Evolutionary conservation across 2,888 invertebrate genomes (phyloP), one percentile per base, ranked within the genome.

Genomic region (Andrena praecox): DNA sequence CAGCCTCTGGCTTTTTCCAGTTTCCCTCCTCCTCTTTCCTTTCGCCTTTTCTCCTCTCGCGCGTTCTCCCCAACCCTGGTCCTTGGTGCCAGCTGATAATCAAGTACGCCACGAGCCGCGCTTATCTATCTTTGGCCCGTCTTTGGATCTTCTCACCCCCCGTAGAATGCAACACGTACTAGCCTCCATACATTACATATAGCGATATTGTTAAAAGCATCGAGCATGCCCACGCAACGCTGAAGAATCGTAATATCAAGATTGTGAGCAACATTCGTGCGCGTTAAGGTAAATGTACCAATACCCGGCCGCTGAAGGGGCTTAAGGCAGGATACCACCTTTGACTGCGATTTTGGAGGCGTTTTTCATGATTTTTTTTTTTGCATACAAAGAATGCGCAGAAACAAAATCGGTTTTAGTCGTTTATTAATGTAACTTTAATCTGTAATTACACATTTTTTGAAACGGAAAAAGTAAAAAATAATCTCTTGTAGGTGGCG

Each of bases 1-100:
- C 80, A 85, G 81, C 77, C 83, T 75, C 76, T 72, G 82, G 78
- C 82, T 77, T 78, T 83, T 79, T 72, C 67, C 52, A 50, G 10
- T 33, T 52, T 77, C 77, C 63, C 27, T 50, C 33, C 48, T 2
- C 8, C n/a, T 16, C 8, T 5, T 20, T 33, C 20, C 12, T 10
- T 20, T 12, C 20, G 52, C 52, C 20, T 52, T 20, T 20, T 52
- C 20, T 52, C 4, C 42, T 42, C 12, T 10, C 16, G 24, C 24
- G 24, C 20, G 20, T 20, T 10, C 24, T 33, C 48, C 20, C 1
- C 24, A 10, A 7, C 1, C 31, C 7, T 29, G n/a, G 29, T 29
- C 4, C 29, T 35, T 27, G n/a, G 10, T 54, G 8, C 20, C 6
- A 66, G 33, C 31, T 31, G 31, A 29, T 31, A 33, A 33, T 16